Conservation (phyloP, 2,888 invertebrate species). For the Drosophila quinaria region DNA sequence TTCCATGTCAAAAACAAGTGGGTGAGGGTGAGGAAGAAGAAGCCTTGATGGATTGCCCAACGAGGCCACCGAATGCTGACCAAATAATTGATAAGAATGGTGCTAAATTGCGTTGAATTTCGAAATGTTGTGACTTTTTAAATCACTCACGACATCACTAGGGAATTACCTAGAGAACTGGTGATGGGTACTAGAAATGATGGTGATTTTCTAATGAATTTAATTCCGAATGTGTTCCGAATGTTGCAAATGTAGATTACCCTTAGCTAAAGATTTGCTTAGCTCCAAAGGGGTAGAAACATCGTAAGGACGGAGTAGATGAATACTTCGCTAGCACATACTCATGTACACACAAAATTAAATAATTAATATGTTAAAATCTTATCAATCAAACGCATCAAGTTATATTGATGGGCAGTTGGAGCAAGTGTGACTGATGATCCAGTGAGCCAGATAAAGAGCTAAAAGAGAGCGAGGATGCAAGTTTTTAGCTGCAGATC, state of each 20-base stretch:
- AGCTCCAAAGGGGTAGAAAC: too few relatives aligned
- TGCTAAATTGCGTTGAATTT: neutral
- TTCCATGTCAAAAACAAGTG: constrained; percentile 2
- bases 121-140: neutral
- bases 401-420: constrained; percentile 3
- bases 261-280: too few relatives aligned
- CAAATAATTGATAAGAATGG: constrained; percentile 9
- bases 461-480: neutral
- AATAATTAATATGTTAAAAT: neutral
- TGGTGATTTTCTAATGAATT: too few relatives aligned
- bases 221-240: too few relatives aligned
- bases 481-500: constrained; percentile 7
- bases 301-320: too few relatives aligned
- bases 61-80: neutral
- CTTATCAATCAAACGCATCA: constrained; percentile 18
- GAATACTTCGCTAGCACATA: too few relatives aligned
- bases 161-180: too few relatives aligned
- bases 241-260: too few relatives aligned
- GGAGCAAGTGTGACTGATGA: neutral
- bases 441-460: neutral
- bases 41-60: neutral
- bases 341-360: too few relatives aligned
- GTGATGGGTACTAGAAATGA: too few relatives aligned
- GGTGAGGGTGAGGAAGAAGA: neutral
- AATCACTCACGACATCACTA: neutral